Conservation (phyloP, 2,888 invertebrate species). For the Urechis unicinctus region DNA sequence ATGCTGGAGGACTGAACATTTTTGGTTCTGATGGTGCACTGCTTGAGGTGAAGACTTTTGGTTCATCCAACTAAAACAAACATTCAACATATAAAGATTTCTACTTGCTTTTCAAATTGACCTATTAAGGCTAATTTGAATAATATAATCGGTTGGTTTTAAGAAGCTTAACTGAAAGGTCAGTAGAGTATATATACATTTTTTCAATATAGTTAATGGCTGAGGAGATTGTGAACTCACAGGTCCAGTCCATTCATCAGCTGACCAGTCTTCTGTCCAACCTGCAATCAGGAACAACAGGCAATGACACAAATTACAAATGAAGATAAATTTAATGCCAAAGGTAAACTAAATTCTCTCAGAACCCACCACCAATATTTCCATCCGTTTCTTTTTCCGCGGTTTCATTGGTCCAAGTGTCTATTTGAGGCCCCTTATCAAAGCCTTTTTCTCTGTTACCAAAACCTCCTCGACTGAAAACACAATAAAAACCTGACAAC, state of each 20-base stretch:
- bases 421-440: conserved; percentile 48
- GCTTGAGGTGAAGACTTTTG: conserved; percentile 82
- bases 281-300: neutral
- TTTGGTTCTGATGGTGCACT: conserved; percentile 19
- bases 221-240: conserved; percentile 28
- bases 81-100: no score
- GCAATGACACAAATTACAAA: no score
- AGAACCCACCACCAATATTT: conserved; percentile 17
- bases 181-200: no score
- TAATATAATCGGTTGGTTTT: no score
- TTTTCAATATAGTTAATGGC: neutral
- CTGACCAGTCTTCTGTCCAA: conserved; percentile 48
- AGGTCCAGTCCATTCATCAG: conserved; percentile 90
- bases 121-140: no score
- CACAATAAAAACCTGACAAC: no score
- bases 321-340: neutral
- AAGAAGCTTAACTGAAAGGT: no score
- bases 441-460: neutral
- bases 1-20: no score
- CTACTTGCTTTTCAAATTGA: no score
- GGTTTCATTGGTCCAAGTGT: conserved; percentile 57
- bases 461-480: neutral
- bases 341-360: conserved; percentile 8
- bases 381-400: conserved; percentile 48
- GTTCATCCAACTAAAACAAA: conserved; percentile 65